Conservation (phyloP, 2,797 vertebrate genomes). For the Sebastes ruberrimus region DNA sequence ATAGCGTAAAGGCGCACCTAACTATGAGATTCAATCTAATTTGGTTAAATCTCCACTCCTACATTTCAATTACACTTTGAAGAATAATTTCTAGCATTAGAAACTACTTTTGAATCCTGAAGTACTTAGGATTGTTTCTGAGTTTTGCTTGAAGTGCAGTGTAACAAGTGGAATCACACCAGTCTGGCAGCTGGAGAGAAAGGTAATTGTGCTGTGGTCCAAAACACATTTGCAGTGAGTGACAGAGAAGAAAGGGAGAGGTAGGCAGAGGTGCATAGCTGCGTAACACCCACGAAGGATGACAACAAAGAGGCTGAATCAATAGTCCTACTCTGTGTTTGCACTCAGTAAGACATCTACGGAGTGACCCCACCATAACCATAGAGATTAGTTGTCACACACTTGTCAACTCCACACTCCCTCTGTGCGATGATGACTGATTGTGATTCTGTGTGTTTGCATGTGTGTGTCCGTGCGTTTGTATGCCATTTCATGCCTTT, state of each 20-base stretch:
- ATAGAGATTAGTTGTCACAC: slow-evolving; percentile 61
- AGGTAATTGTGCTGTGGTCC: slow-evolving; percentile 39
- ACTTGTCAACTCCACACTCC: slow-evolving; percentile 43
- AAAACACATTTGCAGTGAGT: slow-evolving; percentile 37
- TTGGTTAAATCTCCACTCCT: not conserved
- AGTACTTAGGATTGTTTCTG: not conserved
- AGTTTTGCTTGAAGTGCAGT: slow-evolving; percentile 3
- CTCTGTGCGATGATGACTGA: slow-evolving; percentile 18
- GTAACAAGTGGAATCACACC: slow-evolving; percentile 37
- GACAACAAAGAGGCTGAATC: slow-evolving; percentile 37
- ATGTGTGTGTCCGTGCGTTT: not conserved
- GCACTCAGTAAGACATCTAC: slow-evolving; percentile 40
- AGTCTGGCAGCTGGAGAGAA: slow-evolving; percentile 14
- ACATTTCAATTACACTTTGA: not conserved
- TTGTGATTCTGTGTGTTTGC: slow-evolving; percentile 9
- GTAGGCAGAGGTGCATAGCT: slow-evolving; percentile 11
- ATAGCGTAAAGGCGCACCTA: not conserved
- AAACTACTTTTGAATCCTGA: not conserved
- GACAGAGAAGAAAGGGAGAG: slow-evolving; percentile 22
- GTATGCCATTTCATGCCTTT: not conserved
- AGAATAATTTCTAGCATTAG: not conserved
- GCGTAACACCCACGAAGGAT: slow-evolving; percentile 23
- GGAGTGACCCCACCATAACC: slow-evolving; percentile 49
- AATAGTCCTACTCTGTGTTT: slow-evolving; percentile 53
- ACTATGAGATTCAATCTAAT: not conserved